Evolutionary conservation across 2,797 vertebrate genomes (phyloP).

Genomic region (Masticophis lateralis): DNA sequence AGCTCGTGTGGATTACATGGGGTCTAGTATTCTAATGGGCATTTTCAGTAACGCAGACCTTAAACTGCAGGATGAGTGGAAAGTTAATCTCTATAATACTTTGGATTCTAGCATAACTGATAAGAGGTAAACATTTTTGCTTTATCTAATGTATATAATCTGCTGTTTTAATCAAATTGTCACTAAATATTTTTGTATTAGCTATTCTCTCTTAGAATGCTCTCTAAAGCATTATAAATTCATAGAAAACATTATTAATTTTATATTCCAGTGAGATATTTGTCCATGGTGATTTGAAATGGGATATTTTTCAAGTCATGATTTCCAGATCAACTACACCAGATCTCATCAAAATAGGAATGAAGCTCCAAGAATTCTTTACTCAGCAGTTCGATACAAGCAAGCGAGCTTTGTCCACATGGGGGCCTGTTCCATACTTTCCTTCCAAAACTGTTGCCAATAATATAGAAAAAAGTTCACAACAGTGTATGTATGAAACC

Average conservation of each 20-base stretch:
- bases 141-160: conserved; percentile 1
- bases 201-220: background rate
- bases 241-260: conserved; percentile 32
- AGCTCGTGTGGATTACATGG: conserved; percentile 98
- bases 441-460: conserved; percentile 87
- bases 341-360: conserved; percentile 98
- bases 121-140: conserved; percentile 82
- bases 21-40: conserved; percentile 98
- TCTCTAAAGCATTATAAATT: background rate
- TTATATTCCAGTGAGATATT: conserved; percentile 87
- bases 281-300: conserved; percentile 95
- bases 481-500: conserved; percentile 81
- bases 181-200: background rate
- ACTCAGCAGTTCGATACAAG: conserved; percentile 99
- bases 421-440: conserved; percentile 93
- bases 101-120: conserved; percentile 88
- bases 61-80: conserved; percentile 97
- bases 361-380: conserved; percentile 99
- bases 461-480: conserved; percentile 83
- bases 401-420: conserved; percentile 95
- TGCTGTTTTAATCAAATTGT: background rate
- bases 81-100: conserved; percentile 88
- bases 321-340: conserved; percentile 98
- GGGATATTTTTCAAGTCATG: conserved; percentile 99
- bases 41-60: conserved; percentile 98